These are phyloP conservation scores for Gymnoscopelus microlampas DNA, from an alignment of 2,797 vertebrate genomes.

Conservation along the genomic window DNA sequence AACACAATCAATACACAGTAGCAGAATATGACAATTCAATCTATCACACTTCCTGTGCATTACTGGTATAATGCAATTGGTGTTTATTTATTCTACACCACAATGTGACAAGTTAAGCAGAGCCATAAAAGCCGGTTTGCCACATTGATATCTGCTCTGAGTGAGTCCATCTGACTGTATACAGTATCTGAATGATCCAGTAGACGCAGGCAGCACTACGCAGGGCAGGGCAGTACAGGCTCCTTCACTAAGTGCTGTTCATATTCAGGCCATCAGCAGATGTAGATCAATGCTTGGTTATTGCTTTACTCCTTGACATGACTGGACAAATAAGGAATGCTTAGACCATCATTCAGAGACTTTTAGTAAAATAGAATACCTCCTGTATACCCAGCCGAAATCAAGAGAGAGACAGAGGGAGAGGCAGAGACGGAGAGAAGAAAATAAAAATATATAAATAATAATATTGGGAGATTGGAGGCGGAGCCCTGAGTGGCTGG, in stretches of 20 bases:
- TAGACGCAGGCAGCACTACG: slow-evolving; percentile 59
- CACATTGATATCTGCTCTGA: slow-evolving; percentile 15
- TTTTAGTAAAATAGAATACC: slow-evolving; percentile 65
- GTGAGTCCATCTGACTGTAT: slow-evolving; percentile 25
- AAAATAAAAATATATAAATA: neutral
- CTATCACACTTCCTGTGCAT: too few relatives aligned
- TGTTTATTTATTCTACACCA: too few relatives aligned
- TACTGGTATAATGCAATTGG: too few relatives aligned
- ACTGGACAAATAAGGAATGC: slow-evolving; percentile 61
- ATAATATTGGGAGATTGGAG: slow-evolving; percentile 31
- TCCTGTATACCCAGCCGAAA: slow-evolving; percentile 40
- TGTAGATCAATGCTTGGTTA: slow-evolving; percentile 74
- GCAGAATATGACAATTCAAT: too few relatives aligned
- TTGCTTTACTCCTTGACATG: slow-evolving; percentile 68
- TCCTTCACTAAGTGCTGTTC: slow-evolving; percentile 74
- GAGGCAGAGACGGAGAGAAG: slow-evolving; percentile 1
- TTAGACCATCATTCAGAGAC: slow-evolving; percentile 59
- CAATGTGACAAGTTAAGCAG: too few relatives aligned
- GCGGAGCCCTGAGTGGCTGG: slow-evolving; percentile 56
- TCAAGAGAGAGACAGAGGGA: neutral
- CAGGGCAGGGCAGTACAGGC: slow-evolving; percentile 52
- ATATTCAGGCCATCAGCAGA: slow-evolving; percentile 68
- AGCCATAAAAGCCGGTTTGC: neutral
- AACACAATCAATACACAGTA: too few relatives aligned
- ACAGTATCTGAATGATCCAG: slow-evolving; percentile 12